Base-by-base conservation (phyloP, 2,113 vertebrate genomes). In the Pseudolaguvia tuberculata region DNA sequence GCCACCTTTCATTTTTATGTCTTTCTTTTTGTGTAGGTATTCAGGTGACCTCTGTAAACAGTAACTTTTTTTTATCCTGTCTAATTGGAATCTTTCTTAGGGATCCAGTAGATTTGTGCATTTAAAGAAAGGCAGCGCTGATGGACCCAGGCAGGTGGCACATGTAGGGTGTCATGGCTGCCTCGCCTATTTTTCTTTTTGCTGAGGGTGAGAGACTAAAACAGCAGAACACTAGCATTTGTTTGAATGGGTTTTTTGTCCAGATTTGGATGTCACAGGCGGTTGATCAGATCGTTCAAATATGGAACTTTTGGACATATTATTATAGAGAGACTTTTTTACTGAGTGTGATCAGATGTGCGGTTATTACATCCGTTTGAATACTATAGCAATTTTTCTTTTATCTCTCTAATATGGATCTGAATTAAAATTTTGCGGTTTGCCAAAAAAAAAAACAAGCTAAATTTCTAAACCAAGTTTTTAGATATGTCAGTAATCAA, bases 121-220 rank as follows among this genome's bases (percentile, higher is more conserved):
- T 58, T 20, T 66, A 72, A 47, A 66, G 76, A 31, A 35, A 78
- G 59, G 48, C 52, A 65, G 13, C 21, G 31, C 25, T 59, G 76
- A 70, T 15, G 21, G 70, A 78, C 61, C 59, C 53, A 51, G 63
- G 51, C 76, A 78, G 76, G 58, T 78, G 70, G 52, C 45, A 50
- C 29, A 62, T 72, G 59, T 23, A 15, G 59, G 48, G 42, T 59
- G 53, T 78, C 61, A 13, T 23, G 25, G 45, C 63, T 29, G 52
- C 39, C 61, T 13, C 29, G 59, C 51, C n/a, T n/a, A n/a, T n/a
- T 21, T 31, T 14, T 52, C 5, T 45, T 20, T 72, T 7, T 45
- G 53, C 52, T 57, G 63, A 66, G 63, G 25, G 45, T 48, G 45
- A 25, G 15, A 66, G 42, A 66, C 45, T 27, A 48, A 50, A 66